phyloP scores from a whole-genome alignment of 2,888 invertebrate species.

The Clistopyga incitator region DNA sequence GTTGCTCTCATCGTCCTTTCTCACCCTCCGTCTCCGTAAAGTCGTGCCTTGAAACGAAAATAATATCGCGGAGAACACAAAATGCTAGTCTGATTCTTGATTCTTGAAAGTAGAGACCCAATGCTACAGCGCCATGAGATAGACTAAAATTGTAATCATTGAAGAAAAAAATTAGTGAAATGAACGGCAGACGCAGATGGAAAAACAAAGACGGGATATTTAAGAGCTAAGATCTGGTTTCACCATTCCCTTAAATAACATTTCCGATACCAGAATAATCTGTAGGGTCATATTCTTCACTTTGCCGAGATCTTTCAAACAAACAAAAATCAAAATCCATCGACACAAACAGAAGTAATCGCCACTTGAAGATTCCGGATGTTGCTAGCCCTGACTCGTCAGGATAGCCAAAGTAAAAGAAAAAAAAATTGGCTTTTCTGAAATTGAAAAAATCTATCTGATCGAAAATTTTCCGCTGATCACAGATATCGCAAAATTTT shows the following conservation, averaged over 20 bases:
- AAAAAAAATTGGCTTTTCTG: too few species aligned
- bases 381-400: too few species aligned
- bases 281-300: background rate
- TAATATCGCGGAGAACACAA: constrained; percentile 55
- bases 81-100: background rate
- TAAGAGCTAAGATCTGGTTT: background rate
- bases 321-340: too few species aligned
- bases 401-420: too few species aligned
- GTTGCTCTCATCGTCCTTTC: constrained; percentile 8
- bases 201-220: background rate
- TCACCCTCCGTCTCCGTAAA: background rate
- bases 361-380: too few species aligned
- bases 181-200: background rate
- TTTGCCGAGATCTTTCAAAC: too few species aligned
- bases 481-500: too few species aligned
- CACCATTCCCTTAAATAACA: too few species aligned
- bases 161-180: background rate
- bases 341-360: too few species aligned
- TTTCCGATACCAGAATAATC: too few species aligned
- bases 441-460: too few species aligned
- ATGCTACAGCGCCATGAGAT: background rate
- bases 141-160: constrained; percentile 6
- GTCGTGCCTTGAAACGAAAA: constrained; percentile 59
- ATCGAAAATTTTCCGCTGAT: too few species aligned
- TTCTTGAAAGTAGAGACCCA: background rate